Base-by-base conservation (phyloP, 2,113 vertebrate genomes). In the Otis tarda region DNA sequence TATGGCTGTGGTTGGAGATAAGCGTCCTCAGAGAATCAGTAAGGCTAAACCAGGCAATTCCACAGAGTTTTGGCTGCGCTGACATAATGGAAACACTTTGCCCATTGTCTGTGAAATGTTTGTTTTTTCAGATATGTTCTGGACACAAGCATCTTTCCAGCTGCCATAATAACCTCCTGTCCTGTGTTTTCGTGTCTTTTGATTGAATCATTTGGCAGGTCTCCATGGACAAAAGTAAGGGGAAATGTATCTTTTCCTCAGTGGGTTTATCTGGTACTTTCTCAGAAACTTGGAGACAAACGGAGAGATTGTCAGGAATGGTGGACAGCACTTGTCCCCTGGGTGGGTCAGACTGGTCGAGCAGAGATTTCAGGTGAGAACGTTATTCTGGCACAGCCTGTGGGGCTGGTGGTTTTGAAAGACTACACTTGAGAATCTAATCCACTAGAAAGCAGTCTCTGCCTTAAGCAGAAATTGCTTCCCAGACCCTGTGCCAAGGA, bases 1-100 rank as follows among this genome's bases (percentile, higher is more conserved):
- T 80, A 28, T 83, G 93, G 78, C 96, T 95, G 94, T 74, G 82
- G 78, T 53, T 90, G 91, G 87, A 96, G 94, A 95, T 92, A 93
- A 95, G 86, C 7, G 1, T 86, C 86, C 92, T 94, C 52, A 68
- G 85, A 84, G 90, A 89, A 71, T 41, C 76, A 33, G 39, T 63
- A 63, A 79, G 89, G 61, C 88, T 83, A 84, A 94, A 68, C 49
- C 73, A 96, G 88, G 43, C 83, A 53, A 60, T 94, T 89, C 77
- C 83, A 70, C 39, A 37, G 50, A 50, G 56, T 41, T 61, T 84
- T 11, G 5, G 80, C 82, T 92, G 80, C 2, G 0, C 18, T 49
- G 45, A 89, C 92, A 92, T 81, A 92, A 90, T 93, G 90, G 95
- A 87, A 97, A 95, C n/a, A 21, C 41, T 90, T 96, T 87, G 80